These are phyloP conservation scores for Hydrophis major DNA, from an alignment of 2,797 vertebrate genomes.

Conservation along the genomic window DNA sequence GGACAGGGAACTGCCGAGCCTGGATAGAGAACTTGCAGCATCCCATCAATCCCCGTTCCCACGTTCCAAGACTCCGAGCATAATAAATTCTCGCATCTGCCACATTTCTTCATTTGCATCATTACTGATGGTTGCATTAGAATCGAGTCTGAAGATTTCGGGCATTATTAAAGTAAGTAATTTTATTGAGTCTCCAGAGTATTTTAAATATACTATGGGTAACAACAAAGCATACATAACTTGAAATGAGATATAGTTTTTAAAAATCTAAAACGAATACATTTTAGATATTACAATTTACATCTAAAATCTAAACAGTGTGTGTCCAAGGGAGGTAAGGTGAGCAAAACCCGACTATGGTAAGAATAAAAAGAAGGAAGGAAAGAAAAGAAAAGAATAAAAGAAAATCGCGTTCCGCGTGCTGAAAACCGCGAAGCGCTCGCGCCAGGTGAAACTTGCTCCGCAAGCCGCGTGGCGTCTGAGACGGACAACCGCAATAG, in stretches of 20 bases:
- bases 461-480: background rate
- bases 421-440: background rate
- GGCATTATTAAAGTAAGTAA: too few relatives aligned
- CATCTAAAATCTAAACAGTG: too few relatives aligned
- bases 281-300: too few relatives aligned
- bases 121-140: background rate
- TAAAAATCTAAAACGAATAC: too few relatives aligned
- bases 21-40: background rate
- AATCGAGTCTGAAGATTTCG: too few relatives aligned
- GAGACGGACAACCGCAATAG: background rate
- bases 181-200: too few relatives aligned
- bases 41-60: background rate
- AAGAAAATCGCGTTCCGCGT: background rate
- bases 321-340: too few relatives aligned
- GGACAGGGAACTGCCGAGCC: background rate
- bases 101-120: background rate
- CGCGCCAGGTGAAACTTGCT: background rate
- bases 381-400: too few relatives aligned
- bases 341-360: background rate
- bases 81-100: background rate
- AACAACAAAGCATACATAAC: too few relatives aligned
- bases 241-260: too few relatives aligned
- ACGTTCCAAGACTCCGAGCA: background rate
- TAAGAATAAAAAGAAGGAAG: too few relatives aligned
- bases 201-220: too few relatives aligned